Evolutionary conservation across 2,888 invertebrate species (phyloP).

Genomic region (Drosophila neonasuta): DNA sequence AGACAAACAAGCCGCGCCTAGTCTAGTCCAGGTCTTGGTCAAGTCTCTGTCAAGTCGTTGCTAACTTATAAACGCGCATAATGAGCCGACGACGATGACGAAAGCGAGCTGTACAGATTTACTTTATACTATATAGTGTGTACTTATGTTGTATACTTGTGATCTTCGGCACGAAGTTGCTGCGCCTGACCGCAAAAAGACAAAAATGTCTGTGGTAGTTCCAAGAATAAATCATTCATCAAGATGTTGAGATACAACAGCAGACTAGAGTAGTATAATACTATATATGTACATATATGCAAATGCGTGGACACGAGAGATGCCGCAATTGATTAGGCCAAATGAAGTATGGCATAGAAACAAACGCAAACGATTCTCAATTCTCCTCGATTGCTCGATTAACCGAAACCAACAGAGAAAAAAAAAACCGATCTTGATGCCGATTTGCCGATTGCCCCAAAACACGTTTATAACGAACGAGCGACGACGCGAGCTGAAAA

Average conservation of each 20-base stretch:
- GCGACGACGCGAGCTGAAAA: slow-evolving; percentile 39
- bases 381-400: slow-evolving; percentile 22
- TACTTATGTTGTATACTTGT: background rate
- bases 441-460: slow-evolving; percentile 33
- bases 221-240: slow-evolving; percentile 56
- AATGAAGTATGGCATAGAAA: slow-evolving; percentile 7
- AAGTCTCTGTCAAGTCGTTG: slow-evolving; percentile 8
- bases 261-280: slow-evolving; percentile 2
- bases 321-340: slow-evolving; percentile 56
- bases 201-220: slow-evolving; percentile 36
- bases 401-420: slow-evolving; percentile 2
- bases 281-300: slow-evolving; percentile 38
- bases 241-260: slow-evolving; percentile 23
- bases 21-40: background rate
- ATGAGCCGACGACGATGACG: slow-evolving; percentile 23
- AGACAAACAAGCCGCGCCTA: slow-evolving; percentile 45
- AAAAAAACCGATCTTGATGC: background rate
- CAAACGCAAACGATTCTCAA: slow-evolving; percentile 13
- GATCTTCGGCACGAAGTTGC: slow-evolving; percentile 7
- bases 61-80: slow-evolving; percentile 2
- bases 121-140: background rate
- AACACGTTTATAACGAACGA: slow-evolving; percentile 61
- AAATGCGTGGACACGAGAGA: slow-evolving; percentile 51
- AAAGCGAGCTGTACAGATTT: slow-evolving; percentile 13
- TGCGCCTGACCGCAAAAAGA: slow-evolving; percentile 30